Evolutionary conservation across 2,113 vertebrate species (phyloP).

Genomic region (Grantiella picta): DNA sequence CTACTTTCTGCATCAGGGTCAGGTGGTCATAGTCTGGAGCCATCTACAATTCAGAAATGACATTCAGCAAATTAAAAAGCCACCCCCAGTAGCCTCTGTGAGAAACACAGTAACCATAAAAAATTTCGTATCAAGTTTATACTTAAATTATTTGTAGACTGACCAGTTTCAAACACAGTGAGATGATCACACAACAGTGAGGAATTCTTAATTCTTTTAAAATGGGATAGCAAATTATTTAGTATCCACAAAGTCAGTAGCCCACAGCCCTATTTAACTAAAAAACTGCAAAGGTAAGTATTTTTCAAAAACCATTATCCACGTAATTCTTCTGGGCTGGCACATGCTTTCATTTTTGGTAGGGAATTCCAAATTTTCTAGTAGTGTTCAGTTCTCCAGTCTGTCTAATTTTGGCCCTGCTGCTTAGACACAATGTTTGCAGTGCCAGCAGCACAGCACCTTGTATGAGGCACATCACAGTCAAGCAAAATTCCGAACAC

Average conservation of each 20-base stretch:
- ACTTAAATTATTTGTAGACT: neutral
- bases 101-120: neutral
- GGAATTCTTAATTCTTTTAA: neutral
- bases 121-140: neutral
- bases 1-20: slow-evolving; percentile 98
- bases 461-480: neutral
- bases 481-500: neutral
- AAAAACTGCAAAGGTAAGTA: neutral
- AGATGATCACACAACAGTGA: neutral
- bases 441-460: neutral
- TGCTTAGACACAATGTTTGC: neutral
- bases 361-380: neutral
- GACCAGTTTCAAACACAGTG: neutral
- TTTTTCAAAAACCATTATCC: neutral
- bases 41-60: slow-evolving; percentile 78
- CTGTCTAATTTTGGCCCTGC: neutral
- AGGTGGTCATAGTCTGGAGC: slow-evolving; percentile 98
- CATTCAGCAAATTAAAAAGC: neutral
- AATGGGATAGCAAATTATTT: neutral
- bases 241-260: neutral
- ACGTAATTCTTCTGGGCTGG: neutral
- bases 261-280: neutral
- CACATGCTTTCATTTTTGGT: neutral
- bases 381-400: neutral
- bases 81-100: neutral